Percentiles rank a stretch among this genome's conserved stretches.
Conservation (phyloP, 2,113 vertebrate genomes). For the Columbina picui region DNA sequence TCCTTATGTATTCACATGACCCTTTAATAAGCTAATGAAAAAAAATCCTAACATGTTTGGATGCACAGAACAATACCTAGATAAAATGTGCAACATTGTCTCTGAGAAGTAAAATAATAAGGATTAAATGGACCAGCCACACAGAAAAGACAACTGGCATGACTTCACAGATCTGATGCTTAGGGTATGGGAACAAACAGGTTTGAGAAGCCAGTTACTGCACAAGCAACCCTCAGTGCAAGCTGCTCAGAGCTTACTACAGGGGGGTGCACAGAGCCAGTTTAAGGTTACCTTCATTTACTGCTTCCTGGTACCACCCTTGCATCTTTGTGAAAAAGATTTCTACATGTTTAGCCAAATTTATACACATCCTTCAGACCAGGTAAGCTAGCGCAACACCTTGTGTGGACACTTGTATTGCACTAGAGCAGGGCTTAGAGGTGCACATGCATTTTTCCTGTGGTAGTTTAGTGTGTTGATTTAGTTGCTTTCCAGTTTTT, state of each 20-base stretch:
- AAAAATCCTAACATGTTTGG: background rate
- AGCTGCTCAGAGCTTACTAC: background rate
- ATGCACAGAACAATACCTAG: background rate
- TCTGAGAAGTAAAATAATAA: background rate
- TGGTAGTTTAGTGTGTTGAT: background rate
- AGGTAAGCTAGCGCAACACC: background rate
- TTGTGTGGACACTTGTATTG: background rate
- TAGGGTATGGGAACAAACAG: background rate
- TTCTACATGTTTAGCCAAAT: background rate
- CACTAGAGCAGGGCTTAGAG: background rate
- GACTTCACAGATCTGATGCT: background rate
- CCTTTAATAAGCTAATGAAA: background rate
- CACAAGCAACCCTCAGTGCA: background rate
- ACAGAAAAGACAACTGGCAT: background rate
- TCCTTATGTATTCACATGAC: fast-evolving
- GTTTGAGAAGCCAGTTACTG: background rate
- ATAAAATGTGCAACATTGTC: background rate
- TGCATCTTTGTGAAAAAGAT: background rate
- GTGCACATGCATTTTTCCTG: background rate
- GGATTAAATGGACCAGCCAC: background rate
- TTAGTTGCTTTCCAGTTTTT: background rate
- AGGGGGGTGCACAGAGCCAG: background rate
- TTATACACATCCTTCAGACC: background rate
- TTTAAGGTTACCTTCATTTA: background rate
- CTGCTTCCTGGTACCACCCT: background rate